Percentiles rank a stretch among this genome's conserved stretches.
These are phyloP conservation scores for Peucedramus taeniatus DNA, from an alignment of 2,113 vertebrate species.

Conservation along the genomic window DNA sequence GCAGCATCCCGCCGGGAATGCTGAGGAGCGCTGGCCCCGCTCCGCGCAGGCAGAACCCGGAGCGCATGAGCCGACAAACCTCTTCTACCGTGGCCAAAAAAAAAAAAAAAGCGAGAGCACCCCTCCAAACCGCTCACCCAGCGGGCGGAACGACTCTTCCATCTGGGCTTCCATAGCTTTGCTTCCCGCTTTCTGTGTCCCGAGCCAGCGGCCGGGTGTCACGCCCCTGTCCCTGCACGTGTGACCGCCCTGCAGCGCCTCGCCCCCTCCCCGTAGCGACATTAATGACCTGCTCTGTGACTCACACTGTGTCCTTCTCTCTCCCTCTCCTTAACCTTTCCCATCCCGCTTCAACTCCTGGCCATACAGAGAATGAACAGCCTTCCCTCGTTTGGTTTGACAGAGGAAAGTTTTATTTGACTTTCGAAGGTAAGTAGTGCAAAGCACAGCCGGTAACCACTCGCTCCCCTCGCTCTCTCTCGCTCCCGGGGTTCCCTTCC, in stretches of 20 bases:
- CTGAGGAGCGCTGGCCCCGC: not conserved
- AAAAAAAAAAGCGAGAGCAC: not conserved
- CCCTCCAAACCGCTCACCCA: not conserved
- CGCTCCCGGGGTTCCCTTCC: constrained; percentile 46
- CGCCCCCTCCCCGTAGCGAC: constrained; percentile 76
- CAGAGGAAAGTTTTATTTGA: constrained; percentile 99
- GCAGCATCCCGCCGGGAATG: not conserved
- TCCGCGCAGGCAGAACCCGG: not conserved
- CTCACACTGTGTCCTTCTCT: constrained; percentile 99
- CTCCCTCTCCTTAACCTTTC: constrained; percentile 81
- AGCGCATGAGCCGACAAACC: constrained; percentile 21
- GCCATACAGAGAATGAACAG: constrained; percentile 99
- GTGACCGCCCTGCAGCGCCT: constrained; percentile 67
- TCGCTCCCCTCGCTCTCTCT: constrained; percentile 31
- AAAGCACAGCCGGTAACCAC: constrained; percentile 72
- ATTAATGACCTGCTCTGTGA: constrained; percentile 88
- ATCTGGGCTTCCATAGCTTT: constrained; percentile 67
- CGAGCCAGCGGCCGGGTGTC: not conserved
- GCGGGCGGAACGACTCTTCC: constrained; percentile 6
- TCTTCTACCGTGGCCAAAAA: not conserved
- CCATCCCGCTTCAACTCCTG: constrained; percentile 82
- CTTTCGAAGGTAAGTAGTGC: constrained; percentile 99
- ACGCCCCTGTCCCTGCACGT: constrained; percentile 57
- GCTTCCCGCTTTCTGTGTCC: constrained; percentile 67
- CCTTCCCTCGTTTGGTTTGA: constrained; percentile 99